A percentile compares a stretch with the other conserved stretches of the same genome.
Conservation (phyloP, 1,140 invertebrate genomes). For the Drosophila bocqueti region DNA sequence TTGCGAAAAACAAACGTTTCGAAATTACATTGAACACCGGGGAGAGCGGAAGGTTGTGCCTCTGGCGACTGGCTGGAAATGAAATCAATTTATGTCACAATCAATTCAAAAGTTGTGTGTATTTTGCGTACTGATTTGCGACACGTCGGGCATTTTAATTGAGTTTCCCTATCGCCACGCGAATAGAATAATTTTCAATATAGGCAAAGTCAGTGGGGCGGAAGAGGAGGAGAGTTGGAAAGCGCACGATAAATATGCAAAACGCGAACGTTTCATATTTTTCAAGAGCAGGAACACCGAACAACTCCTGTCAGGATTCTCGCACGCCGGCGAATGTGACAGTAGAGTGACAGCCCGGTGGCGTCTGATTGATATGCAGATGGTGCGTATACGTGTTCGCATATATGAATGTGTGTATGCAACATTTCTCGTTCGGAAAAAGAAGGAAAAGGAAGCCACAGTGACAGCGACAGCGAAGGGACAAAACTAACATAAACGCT, state of each 20-base stretch:
- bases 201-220: neutral
- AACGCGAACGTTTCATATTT: slow-evolving; percentile 74
- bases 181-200: slow-evolving; percentile 66
- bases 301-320: slow-evolving; percentile 47
- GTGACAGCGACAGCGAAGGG: slow-evolving; percentile 2
- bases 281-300: slow-evolving; percentile 36
- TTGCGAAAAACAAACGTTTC: slow-evolving; percentile 30
- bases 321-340: slow-evolving; percentile 68
- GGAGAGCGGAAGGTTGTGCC: neutral
- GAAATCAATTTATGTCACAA: slow-evolving; percentile 67
- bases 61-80: slow-evolving; percentile 4
- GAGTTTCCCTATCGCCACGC: slow-evolving; percentile 66
- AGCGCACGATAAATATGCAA: slow-evolving; percentile 76
- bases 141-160: slow-evolving; percentile 76
- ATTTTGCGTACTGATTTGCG: slow-evolving; percentile 66
- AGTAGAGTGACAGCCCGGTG: slow-evolving; percentile 68
- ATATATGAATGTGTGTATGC: slow-evolving; percentile 12
- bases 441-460: slow-evolving; percentile 14
- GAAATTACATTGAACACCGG: slow-evolving; percentile 8
- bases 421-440: slow-evolving; percentile 13
- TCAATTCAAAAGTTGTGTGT: slow-evolving; percentile 56
- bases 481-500: slow-evolving; percentile 44
- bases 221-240: slow-evolving; percentile 4
- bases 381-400: slow-evolving; percentile 45
- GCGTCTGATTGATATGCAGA: slow-evolving; percentile 79